These are phyloP conservation scores for Morus bassanus DNA, from an alignment of 2,797 vertebrate species.

Conservation along the genomic window DNA sequence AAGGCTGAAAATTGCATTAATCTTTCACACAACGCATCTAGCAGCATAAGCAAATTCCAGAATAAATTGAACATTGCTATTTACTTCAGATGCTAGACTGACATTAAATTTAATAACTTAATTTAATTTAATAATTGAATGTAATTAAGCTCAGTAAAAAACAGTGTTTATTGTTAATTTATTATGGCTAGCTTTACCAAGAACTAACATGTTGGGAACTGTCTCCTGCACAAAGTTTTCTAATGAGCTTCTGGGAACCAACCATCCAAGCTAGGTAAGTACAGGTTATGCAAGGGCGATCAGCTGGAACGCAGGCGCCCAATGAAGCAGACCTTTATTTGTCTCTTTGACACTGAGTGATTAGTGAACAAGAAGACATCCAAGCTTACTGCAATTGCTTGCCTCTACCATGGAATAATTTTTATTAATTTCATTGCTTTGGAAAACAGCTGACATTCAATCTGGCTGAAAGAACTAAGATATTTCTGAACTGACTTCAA, in stretches of 20 bases:
- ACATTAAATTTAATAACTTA: background rate
- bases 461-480: conserved; percentile 14
- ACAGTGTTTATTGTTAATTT: background rate
- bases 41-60: background rate
- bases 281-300: accelerated
- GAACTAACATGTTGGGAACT: accelerated
- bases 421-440: conserved; percentile 32
- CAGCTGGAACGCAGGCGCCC: background rate
- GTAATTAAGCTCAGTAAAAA: background rate
- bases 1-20: background rate
- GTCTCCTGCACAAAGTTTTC: background rate
- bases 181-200: background rate
- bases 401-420: background rate
- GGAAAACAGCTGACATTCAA: conserved; percentile 20
- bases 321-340: background rate
- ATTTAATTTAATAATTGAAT: background rate
- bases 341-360: background rate
- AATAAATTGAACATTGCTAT: background rate
- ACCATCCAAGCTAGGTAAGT: background rate
- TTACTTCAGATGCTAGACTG: background rate
- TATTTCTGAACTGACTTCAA: conserved; percentile 24
- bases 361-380: background rate
- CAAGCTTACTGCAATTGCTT: background rate
- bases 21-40: background rate
- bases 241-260: background rate